Evolutionary conservation across 1,140 invertebrate species (phyloP), one percentile per base, ranked within the genome.

Genomic region (Thaumatotibia leucotreta): DNA sequence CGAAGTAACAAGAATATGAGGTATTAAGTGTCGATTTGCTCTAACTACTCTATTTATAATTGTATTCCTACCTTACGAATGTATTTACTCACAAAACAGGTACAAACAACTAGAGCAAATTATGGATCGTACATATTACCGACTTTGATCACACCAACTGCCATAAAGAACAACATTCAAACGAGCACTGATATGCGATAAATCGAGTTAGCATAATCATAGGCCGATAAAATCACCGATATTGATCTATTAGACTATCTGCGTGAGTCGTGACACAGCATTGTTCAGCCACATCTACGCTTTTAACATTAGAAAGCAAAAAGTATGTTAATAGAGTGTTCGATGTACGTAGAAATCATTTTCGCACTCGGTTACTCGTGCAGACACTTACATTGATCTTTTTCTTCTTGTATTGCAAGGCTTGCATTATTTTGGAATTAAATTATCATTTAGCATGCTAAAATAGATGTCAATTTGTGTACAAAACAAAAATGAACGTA

Each of bases 271-370:
- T 58, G 52, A 58, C 27, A 27, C 27, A 58, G 52, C 52, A 58
- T 58, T 58, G 52, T 58, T 17, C 23, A 24, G 52, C 27, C 23
- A 29, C 50, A 58, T 58, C 52, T 31, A 58, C 17, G 52, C 52
- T 58, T 29, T 58, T 58, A 58, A 24, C 4, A 58, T 58, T 58
- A 58, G 52, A 58, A 58, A 58, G 52, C 52, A 58, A 58, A 14
- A 80, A 75, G 74, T 83, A 76, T 79, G 84, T 77, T 83, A 86
- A 81, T 82, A 83, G 75, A 69, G 67, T 69, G 67, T 71, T 72
- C 73, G 75, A 67, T 76, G 76, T 82, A 75, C 65, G 77, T 79
- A 82, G 77, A 84, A 81, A 83, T 76, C 68, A 78, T 82, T 83
- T 80, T 84, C 80, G 79, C 81, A 84, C 67, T 83, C 76, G 29